These are phyloP conservation scores for Oryzias celebensis DNA, from an alignment of 2,113 vertebrate genomes.

Conservation along the genomic window DNA sequence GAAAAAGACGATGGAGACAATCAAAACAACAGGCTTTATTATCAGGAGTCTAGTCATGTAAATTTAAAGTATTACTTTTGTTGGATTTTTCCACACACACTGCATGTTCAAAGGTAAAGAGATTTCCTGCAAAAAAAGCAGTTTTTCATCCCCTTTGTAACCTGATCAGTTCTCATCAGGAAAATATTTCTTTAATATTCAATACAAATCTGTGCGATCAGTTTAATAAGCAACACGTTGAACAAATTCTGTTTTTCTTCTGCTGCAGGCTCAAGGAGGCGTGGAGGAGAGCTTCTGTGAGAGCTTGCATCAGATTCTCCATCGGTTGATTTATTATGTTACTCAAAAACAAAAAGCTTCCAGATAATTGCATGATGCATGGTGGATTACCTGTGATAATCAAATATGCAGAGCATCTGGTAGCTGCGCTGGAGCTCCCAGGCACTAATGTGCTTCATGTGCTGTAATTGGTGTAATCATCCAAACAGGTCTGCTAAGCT, in stretches of 20 bases:
- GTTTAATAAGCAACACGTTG: constrained; percentile 9
- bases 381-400: constrained; percentile 38
- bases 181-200: constrained; percentile 7
- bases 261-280: not conserved
- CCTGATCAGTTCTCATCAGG: not conserved
- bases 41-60: too few relatives aligned
- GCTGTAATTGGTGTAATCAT: constrained; percentile 16
- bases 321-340: constrained; percentile 12
- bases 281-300: constrained; percentile 3
- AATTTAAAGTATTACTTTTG: too few relatives aligned
- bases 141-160: not conserved
- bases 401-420: constrained; percentile 16
- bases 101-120: too few relatives aligned
- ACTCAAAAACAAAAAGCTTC: constrained; percentile 25
- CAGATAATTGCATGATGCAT: constrained; percentile 26
- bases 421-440: constrained; percentile 11
- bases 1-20: too few relatives aligned
- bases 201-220: constrained; percentile 11
- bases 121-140: not conserved
- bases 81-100: too few relatives aligned
- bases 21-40: too few relatives aligned
- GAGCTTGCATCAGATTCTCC: not conserved
- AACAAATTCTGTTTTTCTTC: constrained; percentile 7
- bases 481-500: constrained; percentile 16
- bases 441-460: constrained; percentile 30